phyloP scores from a whole-genome alignment of 2,888 invertebrate species.

The Didymodactylos carnosus region DNA sequence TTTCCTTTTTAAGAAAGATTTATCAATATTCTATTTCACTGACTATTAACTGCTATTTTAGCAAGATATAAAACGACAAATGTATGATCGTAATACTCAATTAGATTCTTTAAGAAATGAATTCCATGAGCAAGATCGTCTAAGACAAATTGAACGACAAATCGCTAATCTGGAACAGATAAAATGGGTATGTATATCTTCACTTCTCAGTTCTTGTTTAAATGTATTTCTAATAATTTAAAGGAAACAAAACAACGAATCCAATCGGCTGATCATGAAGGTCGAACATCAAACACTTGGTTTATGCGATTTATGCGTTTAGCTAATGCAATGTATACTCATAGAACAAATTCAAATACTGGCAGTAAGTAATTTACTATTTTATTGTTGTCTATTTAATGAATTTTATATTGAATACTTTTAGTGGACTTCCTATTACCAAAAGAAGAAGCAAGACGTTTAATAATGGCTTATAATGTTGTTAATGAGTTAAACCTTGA shows the following conservation, averaged over 20 bases:
- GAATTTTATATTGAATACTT: not conserved
- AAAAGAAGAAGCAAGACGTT: constrained; percentile 10
- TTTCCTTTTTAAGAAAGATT: not conserved
- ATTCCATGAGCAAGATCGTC: not conserved
- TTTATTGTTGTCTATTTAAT: not conserved
- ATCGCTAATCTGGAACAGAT: not conserved
- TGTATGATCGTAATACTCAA: not conserved
- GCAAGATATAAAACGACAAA: too few relatives aligned
- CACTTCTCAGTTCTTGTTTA: not conserved
- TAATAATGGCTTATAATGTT: constrained; percentile 8
- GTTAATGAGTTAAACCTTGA: constrained; percentile 10
- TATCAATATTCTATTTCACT: not conserved
- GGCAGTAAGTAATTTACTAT: constrained; percentile 1
- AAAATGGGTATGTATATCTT: not conserved
- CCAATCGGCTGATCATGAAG: too few relatives aligned
- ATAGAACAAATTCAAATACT: constrained; percentile 23
- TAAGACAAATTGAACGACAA: not conserved
- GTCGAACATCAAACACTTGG: too few relatives aligned
- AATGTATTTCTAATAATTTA: not conserved
- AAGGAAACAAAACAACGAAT: constrained; percentile 6
- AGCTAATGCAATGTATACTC: constrained; percentile 25
- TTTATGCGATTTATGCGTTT: constrained; percentile 25
- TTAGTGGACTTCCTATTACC: constrained; percentile 7
- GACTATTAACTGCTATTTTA: not conserved
- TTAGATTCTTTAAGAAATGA: not conserved